These are phyloP conservation scores for Camponotus floridanus DNA, from an alignment of 1,140 invertebrate species.

Conservation along the genomic window DNA sequence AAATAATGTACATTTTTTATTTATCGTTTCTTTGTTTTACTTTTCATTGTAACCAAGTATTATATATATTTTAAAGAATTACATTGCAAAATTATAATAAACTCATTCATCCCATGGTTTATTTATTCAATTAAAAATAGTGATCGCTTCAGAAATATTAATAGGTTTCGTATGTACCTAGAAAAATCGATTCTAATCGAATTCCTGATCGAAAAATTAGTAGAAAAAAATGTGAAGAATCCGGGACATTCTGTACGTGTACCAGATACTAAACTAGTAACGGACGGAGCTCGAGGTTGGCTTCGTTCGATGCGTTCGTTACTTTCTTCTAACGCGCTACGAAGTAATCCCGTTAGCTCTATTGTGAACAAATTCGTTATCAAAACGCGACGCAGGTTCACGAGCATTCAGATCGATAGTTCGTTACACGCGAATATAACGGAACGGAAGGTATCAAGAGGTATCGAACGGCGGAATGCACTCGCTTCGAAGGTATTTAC, in stretches of 20 bases:
- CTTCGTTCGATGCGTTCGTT: conserved; percentile 26
- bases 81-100: background rate
- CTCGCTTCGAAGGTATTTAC: conserved; percentile 58
- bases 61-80: background rate
- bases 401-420: conserved; percentile 42
- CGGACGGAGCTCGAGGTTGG: background rate
- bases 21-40: background rate
- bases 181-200: background rate
- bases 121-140: background rate
- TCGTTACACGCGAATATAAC: conserved; percentile 46
- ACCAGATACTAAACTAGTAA: conserved; percentile 19
- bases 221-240: background rate
- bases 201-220: background rate
- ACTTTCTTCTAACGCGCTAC: conserved; percentile 33
- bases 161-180: background rate
- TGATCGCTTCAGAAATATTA: background rate
- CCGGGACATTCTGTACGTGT: background rate
- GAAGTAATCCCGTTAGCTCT: conserved; percentile 40
- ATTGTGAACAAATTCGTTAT: conserved; percentile 44
- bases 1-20: no score
- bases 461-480: conserved; percentile 44
- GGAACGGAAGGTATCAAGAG: conserved; percentile 31
- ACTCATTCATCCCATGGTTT: background rate
- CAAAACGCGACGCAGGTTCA: conserved; percentile 24
- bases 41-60: background rate